phyloP scores from a whole-genome alignment of 2,797 vertebrate genomes.

The Acrossocheilus fasciatus region DNA sequence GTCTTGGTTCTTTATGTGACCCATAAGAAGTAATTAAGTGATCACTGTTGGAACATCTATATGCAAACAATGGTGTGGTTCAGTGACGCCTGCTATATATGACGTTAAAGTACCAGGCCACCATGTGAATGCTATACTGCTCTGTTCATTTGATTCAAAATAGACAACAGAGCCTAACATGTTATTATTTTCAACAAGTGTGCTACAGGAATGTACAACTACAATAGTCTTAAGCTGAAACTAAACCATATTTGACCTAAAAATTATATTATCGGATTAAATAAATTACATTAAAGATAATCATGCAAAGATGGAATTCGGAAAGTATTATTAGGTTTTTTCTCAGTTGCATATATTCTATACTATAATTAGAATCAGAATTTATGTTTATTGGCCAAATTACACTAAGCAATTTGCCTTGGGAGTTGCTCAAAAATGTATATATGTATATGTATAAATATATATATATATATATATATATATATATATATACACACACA shows the following conservation, averaged over 20 bases:
- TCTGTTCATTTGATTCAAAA: background rate
- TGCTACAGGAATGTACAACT: background rate
- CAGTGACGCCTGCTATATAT: background rate
- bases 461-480: too few relatives aligned
- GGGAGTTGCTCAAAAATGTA: too few relatives aligned
- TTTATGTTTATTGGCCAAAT: too few relatives aligned
- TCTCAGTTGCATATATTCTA: background rate
- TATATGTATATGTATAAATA: too few relatives aligned
- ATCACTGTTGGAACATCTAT: background rate
- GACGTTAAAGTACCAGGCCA: background rate
- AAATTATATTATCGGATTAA: background rate
- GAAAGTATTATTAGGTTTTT: background rate
- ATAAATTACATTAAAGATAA: background rate
- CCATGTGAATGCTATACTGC: background rate
- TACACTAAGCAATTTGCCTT: too few relatives aligned
- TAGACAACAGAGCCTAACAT: background rate
- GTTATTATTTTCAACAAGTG: background rate
- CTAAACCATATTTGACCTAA: background rate
- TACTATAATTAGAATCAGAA: background rate
- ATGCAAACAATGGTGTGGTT: background rate
- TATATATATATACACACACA: too few relatives aligned
- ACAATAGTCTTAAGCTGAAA: background rate
- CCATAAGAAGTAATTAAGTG: conserved; percentile 32
- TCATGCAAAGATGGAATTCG: background rate
- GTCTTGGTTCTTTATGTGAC: conserved; percentile 30